phyloP scores from a whole-genome alignment of 2,888 invertebrate genomes.

The Synanthedon tipuliformis region DNA sequence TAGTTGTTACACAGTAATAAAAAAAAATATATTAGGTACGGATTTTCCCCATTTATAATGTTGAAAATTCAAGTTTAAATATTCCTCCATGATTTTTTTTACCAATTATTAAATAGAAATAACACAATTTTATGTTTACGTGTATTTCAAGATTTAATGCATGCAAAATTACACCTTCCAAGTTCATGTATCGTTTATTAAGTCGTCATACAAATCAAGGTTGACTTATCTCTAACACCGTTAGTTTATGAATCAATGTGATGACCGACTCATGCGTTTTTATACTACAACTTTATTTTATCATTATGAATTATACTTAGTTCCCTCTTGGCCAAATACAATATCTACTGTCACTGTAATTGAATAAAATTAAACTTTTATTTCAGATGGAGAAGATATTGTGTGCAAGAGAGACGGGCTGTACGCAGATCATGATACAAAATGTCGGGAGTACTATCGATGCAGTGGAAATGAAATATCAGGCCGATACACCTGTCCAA shows the following conservation, averaged over 20 bases:
- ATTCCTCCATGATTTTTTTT: no score
- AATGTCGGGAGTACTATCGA: constrained; percentile 56
- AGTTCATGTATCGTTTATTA: no score
- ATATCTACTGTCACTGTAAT: background rate
- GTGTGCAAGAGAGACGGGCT: constrained; percentile 51
- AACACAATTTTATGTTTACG: no score
- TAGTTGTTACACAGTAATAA: background rate
- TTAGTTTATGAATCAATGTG: no score
- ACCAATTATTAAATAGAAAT: no score
- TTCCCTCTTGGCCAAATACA: background rate
- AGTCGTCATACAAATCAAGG: no score
- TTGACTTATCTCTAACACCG: no score
- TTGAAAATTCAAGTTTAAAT: no score
- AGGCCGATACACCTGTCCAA: constrained; percentile 43
- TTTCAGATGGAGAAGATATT: constrained; percentile 37
- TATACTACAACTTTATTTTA: background rate
- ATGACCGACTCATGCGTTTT: no score
- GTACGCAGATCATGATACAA: constrained; percentile 50
- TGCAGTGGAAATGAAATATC: constrained; percentile 37
- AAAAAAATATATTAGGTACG: background rate
- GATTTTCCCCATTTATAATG: no score
- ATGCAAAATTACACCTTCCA: background rate
- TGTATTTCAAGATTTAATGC: background rate
- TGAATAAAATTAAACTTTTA: constrained; percentile 1
- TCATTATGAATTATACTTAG: background rate